Evolutionary conservation across 1,140 invertebrate species (phyloP).

Genomic region (Sogatella furcifera): DNA sequence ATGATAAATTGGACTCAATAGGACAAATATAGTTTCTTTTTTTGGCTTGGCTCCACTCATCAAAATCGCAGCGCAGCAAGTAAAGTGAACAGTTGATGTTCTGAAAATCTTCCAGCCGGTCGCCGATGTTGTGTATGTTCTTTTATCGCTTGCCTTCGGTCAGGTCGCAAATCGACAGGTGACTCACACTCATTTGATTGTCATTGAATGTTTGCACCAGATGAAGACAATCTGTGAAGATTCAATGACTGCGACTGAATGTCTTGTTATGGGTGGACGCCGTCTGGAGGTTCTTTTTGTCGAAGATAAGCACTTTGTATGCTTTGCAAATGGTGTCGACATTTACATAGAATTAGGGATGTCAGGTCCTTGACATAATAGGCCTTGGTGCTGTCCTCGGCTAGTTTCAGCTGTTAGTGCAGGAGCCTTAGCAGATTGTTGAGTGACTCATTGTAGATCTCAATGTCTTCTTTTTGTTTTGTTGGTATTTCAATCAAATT

Average conservation of each 20-base stretch:
- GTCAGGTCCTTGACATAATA: slow-evolving; percentile 40
- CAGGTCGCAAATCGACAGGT: slow-evolving; percentile 77
- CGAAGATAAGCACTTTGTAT: slow-evolving; percentile 63
- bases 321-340: slow-evolving; percentile 70
- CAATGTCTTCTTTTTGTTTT: too few species aligned
- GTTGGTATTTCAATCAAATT: too few species aligned
- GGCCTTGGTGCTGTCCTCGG: too few species aligned
- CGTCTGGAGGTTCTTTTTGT: slow-evolving; percentile 68
- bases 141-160: slow-evolving; percentile 79
- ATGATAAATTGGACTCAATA: too few species aligned
- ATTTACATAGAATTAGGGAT: slow-evolving; percentile 55
- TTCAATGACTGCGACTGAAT: slow-evolving; percentile 79
- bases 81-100: slow-evolving; percentile 85
- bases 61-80: slow-evolving; percentile 72
- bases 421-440: too few species aligned
- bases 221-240: slow-evolving; percentile 82
- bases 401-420: too few species aligned
- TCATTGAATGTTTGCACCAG: slow-evolving; percentile 36
- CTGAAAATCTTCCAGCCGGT: slow-evolving; percentile 72
- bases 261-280: slow-evolving; percentile 74
- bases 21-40: slow-evolving; percentile 43
- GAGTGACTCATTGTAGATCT: too few species aligned
- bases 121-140: slow-evolving; percentile 78
- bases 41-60: slow-evolving; percentile 31
- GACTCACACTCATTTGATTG: too few species aligned